Base-by-base conservation (phyloP, 1,140 invertebrate genomes). In the Chironomus tepperi region DNA sequence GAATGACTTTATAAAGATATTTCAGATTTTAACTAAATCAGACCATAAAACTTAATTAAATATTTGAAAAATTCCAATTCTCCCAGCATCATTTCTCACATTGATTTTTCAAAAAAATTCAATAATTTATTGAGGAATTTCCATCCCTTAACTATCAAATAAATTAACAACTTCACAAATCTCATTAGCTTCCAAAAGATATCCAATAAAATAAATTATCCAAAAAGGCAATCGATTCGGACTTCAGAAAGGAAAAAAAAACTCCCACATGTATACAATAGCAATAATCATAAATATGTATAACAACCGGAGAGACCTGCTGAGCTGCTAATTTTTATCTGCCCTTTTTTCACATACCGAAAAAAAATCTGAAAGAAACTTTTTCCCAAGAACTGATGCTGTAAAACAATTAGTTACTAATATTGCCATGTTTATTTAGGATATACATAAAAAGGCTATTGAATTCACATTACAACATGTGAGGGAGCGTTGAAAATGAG, bases 321-420 rank as follows among this genome's bases (percentile, higher is more conserved):
- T 70, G 65, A 70, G 65, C 65, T 70, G 65, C 19, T 70, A 70
- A 70, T 70, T 70, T n/a, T 70, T 70, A 2, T 10, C 65, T 70
- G 16, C 65, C 65, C 65, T 18, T 70, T 70, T 70, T 19, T 70
- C 65, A 57, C 65, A 70, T 70, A 47, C 43, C 43, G 43, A 47
- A 47, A 47, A 47, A 47, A 7, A 47, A 15, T 10, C 8, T 10
- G 7, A 47, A 8, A 57, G n/a, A 57, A 15, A 19, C 19, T 70
- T 57, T 57, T 10, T 19, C 65, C 65, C 65, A 19, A 70, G 65
- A 70, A 21, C 19, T n/a, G 47, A n/a, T 57, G 65, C 18, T 18
- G 18, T 70, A 70, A 70, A 70, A 70, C 65, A 70, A 70, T 70
- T 70, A 19, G 65, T 15, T 10, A 19, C 9, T 70, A 34, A 34